Evolutionary conservation across 2,113 vertebrate species (phyloP).

Genomic region (Scortum barcoo): DNA sequence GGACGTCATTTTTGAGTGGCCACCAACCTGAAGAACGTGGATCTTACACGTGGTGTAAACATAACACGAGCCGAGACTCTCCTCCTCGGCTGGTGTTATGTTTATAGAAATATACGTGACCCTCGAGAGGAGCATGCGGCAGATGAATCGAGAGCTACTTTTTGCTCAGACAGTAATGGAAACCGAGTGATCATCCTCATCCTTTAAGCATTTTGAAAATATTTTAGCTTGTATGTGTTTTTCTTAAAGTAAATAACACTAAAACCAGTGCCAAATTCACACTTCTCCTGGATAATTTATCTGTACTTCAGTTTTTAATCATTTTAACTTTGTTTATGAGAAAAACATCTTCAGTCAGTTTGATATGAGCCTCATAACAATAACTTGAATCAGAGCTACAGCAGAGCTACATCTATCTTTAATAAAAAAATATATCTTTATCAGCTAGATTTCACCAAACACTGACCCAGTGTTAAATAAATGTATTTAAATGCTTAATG

Average conservation of each 20-base stretch:
- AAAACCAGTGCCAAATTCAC: neutral
- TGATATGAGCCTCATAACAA: neutral
- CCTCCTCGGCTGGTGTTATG: no score
- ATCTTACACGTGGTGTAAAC: no score
- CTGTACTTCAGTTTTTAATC: neutral
- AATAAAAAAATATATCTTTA: no score
- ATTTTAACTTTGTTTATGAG: neutral
- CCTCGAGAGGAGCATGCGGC: neutral
- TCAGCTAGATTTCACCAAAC: no score
- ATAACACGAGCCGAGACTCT: neutral
- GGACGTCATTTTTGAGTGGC: neutral
- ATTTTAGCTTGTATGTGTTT: neutral
- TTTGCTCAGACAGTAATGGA: no score
- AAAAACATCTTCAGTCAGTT: no score
- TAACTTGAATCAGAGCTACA: neutral
- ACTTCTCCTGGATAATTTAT: no score
- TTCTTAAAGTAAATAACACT: neutral
- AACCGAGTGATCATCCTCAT: neutral
- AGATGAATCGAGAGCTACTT: no score
- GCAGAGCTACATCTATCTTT: no score
- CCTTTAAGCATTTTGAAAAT: neutral
- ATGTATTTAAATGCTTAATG: neutral
- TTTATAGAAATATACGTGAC: no score
- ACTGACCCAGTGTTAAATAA: no score
- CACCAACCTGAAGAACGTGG: neutral